These are phyloP conservation scores for Mormyrops boulengeri DNA, from an alignment of 2,797 vertebrate species.

Conservation along the genomic window DNA sequence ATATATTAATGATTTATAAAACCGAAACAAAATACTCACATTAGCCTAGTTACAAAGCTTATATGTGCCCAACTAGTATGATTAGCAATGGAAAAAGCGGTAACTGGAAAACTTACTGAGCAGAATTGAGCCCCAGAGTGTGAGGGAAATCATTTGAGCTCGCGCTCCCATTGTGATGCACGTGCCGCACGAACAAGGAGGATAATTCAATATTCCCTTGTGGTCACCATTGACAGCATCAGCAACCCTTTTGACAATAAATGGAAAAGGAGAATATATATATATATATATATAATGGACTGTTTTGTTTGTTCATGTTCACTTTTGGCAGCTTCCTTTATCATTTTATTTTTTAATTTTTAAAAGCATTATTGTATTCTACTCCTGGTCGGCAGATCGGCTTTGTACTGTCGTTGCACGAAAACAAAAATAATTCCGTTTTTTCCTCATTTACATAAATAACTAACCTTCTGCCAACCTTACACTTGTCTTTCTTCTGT, in stretches of 20 bases:
- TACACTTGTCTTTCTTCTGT: not conserved
- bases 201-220: not conserved
- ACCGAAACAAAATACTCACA: not conserved
- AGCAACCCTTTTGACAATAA: not conserved
- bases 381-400: not conserved
- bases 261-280: not conserved
- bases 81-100: not conserved
- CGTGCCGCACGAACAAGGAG: too few species aligned
- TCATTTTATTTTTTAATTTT: not conserved
- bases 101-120: constrained; percentile 18
- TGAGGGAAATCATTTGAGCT: not conserved
- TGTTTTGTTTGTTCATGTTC: not conserved
- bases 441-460: not conserved
- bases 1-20: not conserved
- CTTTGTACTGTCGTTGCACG: not conserved
- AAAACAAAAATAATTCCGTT: not conserved
- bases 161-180: constrained; percentile 12
- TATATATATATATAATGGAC: not conserved
- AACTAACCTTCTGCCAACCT: not conserved
- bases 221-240: constrained; percentile 7
- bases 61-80: not conserved
- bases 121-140: constrained; percentile 19
- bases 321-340: not conserved
- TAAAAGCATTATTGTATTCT: not conserved
- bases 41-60: not conserved